Evolutionary conservation across 1,140 invertebrate genomes (phyloP).

Genomic region (Papilio helenus): DNA sequence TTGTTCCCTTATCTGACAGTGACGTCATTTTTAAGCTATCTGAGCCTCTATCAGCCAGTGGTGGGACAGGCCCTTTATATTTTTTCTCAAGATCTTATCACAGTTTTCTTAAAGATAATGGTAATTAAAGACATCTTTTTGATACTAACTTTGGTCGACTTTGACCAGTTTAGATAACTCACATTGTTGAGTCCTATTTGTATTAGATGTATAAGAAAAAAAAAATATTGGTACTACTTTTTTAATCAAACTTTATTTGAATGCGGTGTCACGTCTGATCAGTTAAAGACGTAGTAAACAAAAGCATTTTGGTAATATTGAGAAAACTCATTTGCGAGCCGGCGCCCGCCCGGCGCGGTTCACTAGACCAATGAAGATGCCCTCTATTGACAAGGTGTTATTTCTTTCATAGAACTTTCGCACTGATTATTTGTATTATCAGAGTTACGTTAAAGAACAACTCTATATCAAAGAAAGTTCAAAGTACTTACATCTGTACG

Average conservation of each 20-base stretch:
- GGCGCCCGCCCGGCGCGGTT: slow-evolving; percentile 2
- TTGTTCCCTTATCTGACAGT: too few relatives aligned
- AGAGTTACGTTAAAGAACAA: neutral
- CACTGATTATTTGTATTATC: neutral
- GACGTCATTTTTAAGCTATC: too few relatives aligned
- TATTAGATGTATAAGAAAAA: neutral
- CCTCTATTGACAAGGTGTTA: slow-evolving; percentile 14
- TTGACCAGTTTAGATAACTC: neutral
- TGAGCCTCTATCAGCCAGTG: too few relatives aligned
- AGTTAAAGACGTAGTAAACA: slow-evolving; percentile 22
- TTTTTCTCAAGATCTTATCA: too few relatives aligned
- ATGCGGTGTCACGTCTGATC: slow-evolving; percentile 18
- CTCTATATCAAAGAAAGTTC: neutral
- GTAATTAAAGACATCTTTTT: too few relatives aligned
- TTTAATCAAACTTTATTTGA: slow-evolving; percentile 30
- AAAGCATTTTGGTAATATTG: slow-evolving; percentile 24
- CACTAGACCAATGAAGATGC: neutral
- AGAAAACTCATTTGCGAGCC: slow-evolving; percentile 17
- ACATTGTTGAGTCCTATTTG: neutral
- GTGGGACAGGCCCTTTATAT: too few relatives aligned
- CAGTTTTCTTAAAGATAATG: too few relatives aligned
- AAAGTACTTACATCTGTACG: neutral
- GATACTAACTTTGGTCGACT: too few relatives aligned
- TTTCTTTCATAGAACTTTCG: neutral
- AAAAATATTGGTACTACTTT: neutral